Base-by-base conservation (phyloP, 2,888 invertebrate species). In the Leptinotarsa tumamoca region DNA sequence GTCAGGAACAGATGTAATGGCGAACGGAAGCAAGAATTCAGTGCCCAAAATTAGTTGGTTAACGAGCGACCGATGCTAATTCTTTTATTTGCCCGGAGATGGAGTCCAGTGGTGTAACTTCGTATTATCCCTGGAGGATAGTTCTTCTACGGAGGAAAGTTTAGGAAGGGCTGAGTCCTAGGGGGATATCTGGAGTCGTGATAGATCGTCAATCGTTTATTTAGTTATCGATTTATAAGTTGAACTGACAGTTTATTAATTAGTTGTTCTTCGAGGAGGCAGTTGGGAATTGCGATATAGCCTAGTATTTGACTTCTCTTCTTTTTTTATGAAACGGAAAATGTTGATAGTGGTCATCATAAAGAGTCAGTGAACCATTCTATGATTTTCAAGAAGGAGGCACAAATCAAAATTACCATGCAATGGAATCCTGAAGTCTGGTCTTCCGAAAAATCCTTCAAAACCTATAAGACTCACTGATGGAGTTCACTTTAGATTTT, bases 1-100 rank as follows among this genome's bases (percentile, higher is more conserved):
- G 77, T 76, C 77, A 21, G 72, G 76, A 79, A 78, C 79, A 80
- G 79, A 80, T 80, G 80, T 79, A 68, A 77, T 72, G 76, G 74
- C 71, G n/a, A 58, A 58, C 63, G 69, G 54, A 54, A 49, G 69
- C 68, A 68, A 52, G 51, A 52, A 68, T 68, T 67, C 68, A 18
- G 56, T 63, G 63, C 63, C 63, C 33, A n/a, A 63, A 63, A 63
- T 63, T 63, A 63, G 63, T 21, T n/a, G 63, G 17, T 43, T 33
- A 63, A 63, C 27, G 63, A 63, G 63, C 63, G 63, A 27, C 63
- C 70, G 49, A 49, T 58, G 61, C 56, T 70, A 56, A 70, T 58
- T 70, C 70, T 70, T 70, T 43, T 18, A 58, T 58, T 70, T 21
- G 54, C 58, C 33, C 15, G 7, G n/a, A 3, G 18, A 56, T 14